Conservation (phyloP, 2,113 vertebrate species). For the Corapipo altera region DNA sequence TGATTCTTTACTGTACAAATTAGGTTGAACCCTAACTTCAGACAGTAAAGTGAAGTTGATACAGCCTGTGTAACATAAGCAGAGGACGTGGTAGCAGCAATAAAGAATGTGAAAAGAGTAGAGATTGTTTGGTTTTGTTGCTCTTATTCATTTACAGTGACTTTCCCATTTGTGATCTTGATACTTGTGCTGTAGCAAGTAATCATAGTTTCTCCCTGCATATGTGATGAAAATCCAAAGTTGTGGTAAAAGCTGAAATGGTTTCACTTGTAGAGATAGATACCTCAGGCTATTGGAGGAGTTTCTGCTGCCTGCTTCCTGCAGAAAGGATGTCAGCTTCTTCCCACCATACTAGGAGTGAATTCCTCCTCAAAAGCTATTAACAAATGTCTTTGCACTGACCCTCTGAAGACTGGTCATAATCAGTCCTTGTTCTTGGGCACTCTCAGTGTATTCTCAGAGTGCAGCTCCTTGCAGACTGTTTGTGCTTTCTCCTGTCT, state of each 20-base stretch:
- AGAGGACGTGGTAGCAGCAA: background rate
- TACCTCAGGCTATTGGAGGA: background rate
- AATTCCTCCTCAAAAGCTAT: background rate
- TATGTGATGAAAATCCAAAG: background rate
- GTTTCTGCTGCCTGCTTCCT: background rate
- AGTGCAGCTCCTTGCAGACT: background rate
- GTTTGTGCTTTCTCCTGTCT: background rate
- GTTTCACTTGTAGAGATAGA: background rate
- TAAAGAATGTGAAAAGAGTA: background rate
- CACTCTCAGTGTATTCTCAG: accelerated
- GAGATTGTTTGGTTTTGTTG: background rate
- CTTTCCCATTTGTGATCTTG: background rate
- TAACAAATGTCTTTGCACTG: background rate
- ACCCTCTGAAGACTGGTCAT: background rate
- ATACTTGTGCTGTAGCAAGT: background rate
- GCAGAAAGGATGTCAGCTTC: background rate
- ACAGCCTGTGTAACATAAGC: background rate
- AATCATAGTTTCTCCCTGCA: background rate
- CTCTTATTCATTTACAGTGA: background rate
- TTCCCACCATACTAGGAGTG: background rate
- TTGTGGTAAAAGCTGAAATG: background rate
- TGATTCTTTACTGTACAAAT: background rate
- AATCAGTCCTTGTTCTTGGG: background rate
- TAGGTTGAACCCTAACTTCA: background rate
- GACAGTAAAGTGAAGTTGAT: background rate